phyloP scores from a whole-genome alignment of 2,797 vertebrate species.

The Bufotes viridis region DNA sequence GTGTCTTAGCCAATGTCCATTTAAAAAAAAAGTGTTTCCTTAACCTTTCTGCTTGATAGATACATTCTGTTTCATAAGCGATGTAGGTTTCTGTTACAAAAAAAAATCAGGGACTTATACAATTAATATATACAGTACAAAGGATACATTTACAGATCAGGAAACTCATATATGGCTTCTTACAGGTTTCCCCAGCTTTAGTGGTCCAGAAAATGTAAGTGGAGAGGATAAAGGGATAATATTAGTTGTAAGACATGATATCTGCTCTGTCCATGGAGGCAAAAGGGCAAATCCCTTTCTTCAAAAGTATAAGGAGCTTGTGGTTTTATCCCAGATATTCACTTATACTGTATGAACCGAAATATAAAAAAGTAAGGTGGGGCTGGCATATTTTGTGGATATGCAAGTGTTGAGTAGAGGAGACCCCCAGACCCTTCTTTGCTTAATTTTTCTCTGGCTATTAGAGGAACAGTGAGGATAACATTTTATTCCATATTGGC shows the following conservation, averaged over 20 bases:
- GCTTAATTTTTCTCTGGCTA: neutral
- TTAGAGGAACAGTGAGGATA: neutral
- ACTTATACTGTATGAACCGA: neutral
- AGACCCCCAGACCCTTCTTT: neutral
- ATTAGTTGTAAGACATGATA: conserved; percentile 30
- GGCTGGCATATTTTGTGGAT: neutral
- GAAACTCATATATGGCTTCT: conserved; percentile 40
- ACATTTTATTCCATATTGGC: no score
- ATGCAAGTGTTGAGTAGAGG: neutral
- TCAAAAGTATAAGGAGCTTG: conserved; percentile 32
- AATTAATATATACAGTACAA: conserved; percentile 58
- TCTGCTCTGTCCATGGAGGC: neutral
- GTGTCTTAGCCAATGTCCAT: neutral
- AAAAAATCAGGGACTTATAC: conserved; percentile 5
- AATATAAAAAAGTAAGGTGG: neutral
- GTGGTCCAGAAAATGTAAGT: conserved; percentile 55
- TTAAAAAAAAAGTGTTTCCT: conserved; percentile 42
- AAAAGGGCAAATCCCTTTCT: conserved; percentile 17
- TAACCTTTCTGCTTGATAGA: conserved; percentile 54
- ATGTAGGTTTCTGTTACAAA: conserved; percentile 32
- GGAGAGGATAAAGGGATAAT: conserved; percentile 39
- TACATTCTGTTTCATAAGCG: conserved; percentile 37
- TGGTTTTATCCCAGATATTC: conserved; percentile 12
- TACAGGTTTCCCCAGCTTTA: conserved; percentile 39
- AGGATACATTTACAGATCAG: conserved; percentile 55